Evolutionary conservation across 2,113 vertebrate species (phyloP).

Genomic region (Rhombomys opimus): DNA sequence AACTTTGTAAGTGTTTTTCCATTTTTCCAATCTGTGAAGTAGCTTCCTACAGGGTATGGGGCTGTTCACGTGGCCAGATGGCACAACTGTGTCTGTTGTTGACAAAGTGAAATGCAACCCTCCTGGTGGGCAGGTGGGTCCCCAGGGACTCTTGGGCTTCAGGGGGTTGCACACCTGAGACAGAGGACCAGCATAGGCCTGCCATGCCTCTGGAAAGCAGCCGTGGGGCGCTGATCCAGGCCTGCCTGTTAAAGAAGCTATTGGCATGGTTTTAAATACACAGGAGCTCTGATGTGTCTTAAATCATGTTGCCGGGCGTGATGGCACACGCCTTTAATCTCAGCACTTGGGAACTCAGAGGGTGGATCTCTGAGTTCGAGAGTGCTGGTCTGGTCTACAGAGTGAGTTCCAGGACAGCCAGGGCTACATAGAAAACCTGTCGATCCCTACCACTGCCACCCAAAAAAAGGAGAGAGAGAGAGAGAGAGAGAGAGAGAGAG

Average conservation of each 20-base stretch:
- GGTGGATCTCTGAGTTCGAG: no score
- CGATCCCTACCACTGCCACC: no score
- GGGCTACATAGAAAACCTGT: background rate
- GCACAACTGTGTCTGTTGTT: background rate
- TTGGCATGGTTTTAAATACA: background rate
- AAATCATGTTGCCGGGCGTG: background rate
- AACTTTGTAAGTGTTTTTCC: conserved; percentile 75
- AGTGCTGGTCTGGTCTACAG: no score
- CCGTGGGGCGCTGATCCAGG: background rate
- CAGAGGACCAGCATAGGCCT: fast-evolving
- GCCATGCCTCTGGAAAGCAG: background rate
- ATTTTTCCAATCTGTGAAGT: background rate
- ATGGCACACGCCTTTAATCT: background rate
- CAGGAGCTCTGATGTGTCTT: background rate
- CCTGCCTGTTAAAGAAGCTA: background rate
- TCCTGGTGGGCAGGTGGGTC: background rate
- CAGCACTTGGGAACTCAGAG: background rate
- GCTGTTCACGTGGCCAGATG: background rate
- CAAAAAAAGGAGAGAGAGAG: background rate
- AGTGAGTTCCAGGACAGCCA: no score
- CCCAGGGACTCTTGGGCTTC: background rate
- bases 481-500: no score
- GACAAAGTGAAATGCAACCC: background rate
- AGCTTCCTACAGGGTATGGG: background rate
- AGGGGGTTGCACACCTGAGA: background rate